These are phyloP conservation scores for Pyrrhosoma nymphula DNA, from an alignment of 2,888 invertebrate species.

Conservation along the genomic window DNA sequence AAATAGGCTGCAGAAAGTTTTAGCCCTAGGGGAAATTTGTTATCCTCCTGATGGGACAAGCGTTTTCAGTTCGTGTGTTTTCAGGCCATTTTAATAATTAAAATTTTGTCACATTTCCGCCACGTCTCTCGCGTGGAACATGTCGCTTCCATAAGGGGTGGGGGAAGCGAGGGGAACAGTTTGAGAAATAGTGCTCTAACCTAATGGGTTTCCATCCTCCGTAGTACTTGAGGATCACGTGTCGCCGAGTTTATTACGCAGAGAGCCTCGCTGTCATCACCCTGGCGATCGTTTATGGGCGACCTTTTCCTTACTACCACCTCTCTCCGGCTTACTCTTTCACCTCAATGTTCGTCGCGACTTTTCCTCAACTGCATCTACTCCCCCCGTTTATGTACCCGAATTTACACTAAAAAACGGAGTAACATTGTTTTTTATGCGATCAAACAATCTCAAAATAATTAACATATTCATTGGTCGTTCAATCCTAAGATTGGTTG, in stretches of 20 bases:
- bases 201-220: background rate
- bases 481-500: too few species aligned
- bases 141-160: background rate
- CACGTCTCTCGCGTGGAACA: background rate
- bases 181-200: conserved; percentile 32
- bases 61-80: background rate
- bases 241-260: conserved; percentile 35
- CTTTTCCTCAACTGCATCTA: background rate
- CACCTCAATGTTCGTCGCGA: background rate
- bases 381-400: too few species aligned
- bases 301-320: background rate
- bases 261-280: background rate
- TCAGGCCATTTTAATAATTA: conserved; percentile 16
- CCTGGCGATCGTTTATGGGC: conserved; percentile 12
- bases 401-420: background rate
- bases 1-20: background rate
- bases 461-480: too few species aligned
- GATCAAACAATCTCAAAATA: too few species aligned
- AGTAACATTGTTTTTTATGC: background rate
- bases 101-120: background rate
- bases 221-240: background rate
- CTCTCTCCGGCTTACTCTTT: background rate
- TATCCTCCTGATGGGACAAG: background rate
- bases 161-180: background rate
- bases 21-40: background rate